phyloP scores from a whole-genome alignment of 2,113 vertebrate genomes.

The Oreochromis tanganicae region DNA sequence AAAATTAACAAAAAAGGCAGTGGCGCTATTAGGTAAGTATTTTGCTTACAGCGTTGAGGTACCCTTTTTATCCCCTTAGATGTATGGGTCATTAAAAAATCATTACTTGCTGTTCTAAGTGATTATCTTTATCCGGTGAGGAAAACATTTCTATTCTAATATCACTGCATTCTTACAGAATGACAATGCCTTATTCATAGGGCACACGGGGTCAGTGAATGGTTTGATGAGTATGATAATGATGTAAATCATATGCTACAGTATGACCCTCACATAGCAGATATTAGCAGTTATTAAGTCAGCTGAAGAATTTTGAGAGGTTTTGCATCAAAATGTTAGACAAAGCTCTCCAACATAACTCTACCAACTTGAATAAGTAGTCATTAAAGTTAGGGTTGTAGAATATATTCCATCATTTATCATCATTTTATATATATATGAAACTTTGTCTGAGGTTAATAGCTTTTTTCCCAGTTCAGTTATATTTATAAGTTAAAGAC shows the following conservation, averaged over 20 bases:
- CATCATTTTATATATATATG: background rate
- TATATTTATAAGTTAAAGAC: background rate
- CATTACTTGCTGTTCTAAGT: background rate
- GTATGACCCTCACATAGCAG: background rate
- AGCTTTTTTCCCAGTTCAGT: fast-evolving
- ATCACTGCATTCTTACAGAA: background rate
- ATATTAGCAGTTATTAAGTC: background rate
- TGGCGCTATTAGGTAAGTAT: background rate
- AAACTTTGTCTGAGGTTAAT: background rate
- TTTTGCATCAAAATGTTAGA: background rate
- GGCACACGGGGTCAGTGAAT: fast-evolving
- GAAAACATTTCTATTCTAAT: background rate
- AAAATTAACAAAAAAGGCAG: background rate
- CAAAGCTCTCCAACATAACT: background rate
- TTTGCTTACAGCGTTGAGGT: background rate
- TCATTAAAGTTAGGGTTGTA: background rate
- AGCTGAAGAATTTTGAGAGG: background rate
- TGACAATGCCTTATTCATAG: background rate
- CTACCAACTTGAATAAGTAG: background rate
- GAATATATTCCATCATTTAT: background rate
- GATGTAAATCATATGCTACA: background rate
- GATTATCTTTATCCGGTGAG: background rate
- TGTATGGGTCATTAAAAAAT: background rate
- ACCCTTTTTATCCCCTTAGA: background rate
- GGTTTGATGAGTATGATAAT: background rate